Evolutionary conservation across 30 jellyfish, hydroid and myxozoan species (phyloP).

Genomic region (Cassiopea xamachana): DNA sequence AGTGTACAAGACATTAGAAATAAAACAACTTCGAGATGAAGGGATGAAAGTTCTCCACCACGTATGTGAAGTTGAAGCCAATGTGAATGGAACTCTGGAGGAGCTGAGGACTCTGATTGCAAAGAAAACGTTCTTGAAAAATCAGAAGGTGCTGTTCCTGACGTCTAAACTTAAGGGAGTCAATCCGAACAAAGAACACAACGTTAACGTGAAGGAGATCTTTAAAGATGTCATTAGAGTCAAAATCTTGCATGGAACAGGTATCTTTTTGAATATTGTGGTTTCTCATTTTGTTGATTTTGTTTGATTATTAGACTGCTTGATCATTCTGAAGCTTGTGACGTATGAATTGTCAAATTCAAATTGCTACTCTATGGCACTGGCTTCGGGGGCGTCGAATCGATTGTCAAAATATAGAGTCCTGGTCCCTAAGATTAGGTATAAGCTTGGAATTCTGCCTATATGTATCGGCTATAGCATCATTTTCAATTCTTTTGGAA

Average conservation of each 20-base stretch:
- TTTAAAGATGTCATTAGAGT: slow-evolving; percentile 40
- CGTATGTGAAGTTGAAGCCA: slow-evolving; percentile 30
- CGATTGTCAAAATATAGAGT: too few species aligned
- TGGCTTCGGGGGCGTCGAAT: too few species aligned
- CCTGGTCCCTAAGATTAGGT: too few species aligned
- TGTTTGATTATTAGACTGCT: too few species aligned
- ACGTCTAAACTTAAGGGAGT: slow-evolving; percentile 60
- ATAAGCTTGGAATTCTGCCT: too few species aligned
- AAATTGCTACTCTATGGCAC: too few species aligned
- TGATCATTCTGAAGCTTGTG: too few species aligned
- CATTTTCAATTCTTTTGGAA: too few species aligned
- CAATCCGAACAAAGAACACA: slow-evolving; percentile 70
- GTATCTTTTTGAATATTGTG: neutral
- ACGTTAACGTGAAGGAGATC: slow-evolving; percentile 41
- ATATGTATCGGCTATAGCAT: too few species aligned
- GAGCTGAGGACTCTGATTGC: slow-evolving; percentile 43
- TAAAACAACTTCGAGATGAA: slow-evolving; percentile 70
- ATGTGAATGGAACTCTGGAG: slow-evolving; percentile 61
- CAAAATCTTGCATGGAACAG: slow-evolving; percentile 74
- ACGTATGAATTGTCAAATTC: too few species aligned
- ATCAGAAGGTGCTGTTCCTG: slow-evolving; percentile 65
- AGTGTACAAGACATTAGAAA: slow-evolving; percentile 37
- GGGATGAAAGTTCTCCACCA: slow-evolving; percentile 49
- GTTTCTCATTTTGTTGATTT: neutral
- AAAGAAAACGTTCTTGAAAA: slow-evolving; percentile 34